A percentile compares a stretch with the other conserved stretches of the same genome.
Conservation (phyloP, 1,140 invertebrate genomes). For the Drosophila takahashii region DNA sequence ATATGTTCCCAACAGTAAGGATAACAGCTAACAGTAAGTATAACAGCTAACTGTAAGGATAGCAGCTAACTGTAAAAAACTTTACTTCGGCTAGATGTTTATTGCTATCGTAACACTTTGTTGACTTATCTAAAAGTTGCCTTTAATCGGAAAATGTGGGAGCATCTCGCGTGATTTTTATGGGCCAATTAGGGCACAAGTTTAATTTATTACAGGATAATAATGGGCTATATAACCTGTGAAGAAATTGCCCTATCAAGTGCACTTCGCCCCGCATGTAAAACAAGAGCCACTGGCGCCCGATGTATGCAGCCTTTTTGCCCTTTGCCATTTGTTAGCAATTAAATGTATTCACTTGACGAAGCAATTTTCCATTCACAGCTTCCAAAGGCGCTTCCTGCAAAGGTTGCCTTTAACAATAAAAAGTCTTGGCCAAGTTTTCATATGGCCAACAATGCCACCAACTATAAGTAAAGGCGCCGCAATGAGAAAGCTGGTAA, state of each 20-base stretch:
- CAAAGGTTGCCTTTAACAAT: constrained; percentile 39
- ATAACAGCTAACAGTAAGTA: neutral
- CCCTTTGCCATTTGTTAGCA: constrained; percentile 67
- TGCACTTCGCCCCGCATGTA: constrained; percentile 18
- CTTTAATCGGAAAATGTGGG: constrained; percentile 1
- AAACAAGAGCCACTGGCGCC: constrained; percentile 51
- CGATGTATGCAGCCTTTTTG: constrained; percentile 35
- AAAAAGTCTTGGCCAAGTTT: constrained; percentile 50
- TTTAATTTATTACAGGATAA: constrained; percentile 31
- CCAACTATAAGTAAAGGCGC: constrained; percentile 9
- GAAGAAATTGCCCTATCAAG: constrained; percentile 14
- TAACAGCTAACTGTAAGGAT: constrained; percentile 13
- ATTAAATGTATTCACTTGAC: constrained; percentile 80
- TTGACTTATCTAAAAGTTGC: neutral
- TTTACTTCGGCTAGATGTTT: neutral
- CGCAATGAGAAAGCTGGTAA: neutral
- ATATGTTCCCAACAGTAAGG: too few relatives aligned
- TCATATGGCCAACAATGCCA: constrained; percentile 40
- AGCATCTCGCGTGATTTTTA: constrained; percentile 26
- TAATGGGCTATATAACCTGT: constrained; percentile 40
- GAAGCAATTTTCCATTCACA: constrained; percentile 59
- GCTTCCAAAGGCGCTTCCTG: constrained; percentile 25
- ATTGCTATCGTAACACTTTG: constrained; percentile 11
- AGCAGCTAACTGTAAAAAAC: neutral
- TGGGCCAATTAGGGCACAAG: constrained; percentile 22